Base-by-base conservation (phyloP, 2,888 invertebrate species). In the Aphidoletes aphidimyza region DNA sequence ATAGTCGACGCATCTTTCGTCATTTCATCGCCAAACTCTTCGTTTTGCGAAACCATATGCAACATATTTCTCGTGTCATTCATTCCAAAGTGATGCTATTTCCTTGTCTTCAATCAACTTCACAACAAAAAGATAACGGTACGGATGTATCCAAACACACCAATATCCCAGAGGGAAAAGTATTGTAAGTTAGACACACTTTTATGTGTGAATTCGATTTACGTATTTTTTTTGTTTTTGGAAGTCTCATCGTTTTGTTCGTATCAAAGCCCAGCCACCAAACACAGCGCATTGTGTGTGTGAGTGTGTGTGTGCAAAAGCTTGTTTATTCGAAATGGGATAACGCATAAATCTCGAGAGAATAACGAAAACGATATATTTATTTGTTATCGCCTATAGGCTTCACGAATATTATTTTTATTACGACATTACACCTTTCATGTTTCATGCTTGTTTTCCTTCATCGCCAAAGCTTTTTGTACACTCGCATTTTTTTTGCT, bases 391-490 rank as follows among this genome's bases (percentile, higher is more conserved):
- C 36, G 81, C 81, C 81, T 37, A 81, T 37, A 81, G 81, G 81
- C 81, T 81, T 81, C 37, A 81, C 37, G 36, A 81, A 37, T 81
- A 81, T 81, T 81, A 81, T 81, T 81, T 81, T 81, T 81, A 81
- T 81, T 81, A 81, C 37, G 81, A 81, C 37, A 81, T 81, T 81
- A 81, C 81, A 81, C 81, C 81, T 81, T 81, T 81, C 81, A 37
- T 37, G 81, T 36, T 69, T 69, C 30, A 69, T 69, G 69, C 26
- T 30, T 54, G 54, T 54, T 54, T 54, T 54, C 54, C 30, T 69
- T 69, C 14, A 30, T 34, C 69, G n/a, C 69, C 69, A 14, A 69
- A 14, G 14, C 14, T 14, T 30, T 34, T 69, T 14, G 34, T 54
- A 1, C 34, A 11, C 69, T 54, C 22, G 22, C 22, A 22, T 54